A percentile compares a stretch with the other conserved stretches of the same genome.
phyloP scores from a whole-genome alignment of 2,797 vertebrate genomes.

The Epinephelus malabaricus region DNA sequence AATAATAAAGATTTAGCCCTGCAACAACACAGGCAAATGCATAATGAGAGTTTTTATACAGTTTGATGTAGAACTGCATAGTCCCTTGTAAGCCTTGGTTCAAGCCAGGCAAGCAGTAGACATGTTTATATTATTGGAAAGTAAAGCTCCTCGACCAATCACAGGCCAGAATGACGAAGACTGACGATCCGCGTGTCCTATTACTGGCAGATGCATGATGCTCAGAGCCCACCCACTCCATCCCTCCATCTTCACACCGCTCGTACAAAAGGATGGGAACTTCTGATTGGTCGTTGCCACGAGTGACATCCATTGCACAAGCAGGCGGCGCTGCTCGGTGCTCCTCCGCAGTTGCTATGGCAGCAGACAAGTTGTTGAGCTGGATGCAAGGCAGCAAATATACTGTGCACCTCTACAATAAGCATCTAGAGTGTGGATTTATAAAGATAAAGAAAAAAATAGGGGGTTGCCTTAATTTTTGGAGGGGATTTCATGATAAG shows the following conservation, averaged over 20 bases:
- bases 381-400: constrained; percentile 80
- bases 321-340: constrained; percentile 85
- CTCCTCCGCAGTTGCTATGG: constrained; percentile 90
- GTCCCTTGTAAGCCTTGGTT: constrained; percentile 80
- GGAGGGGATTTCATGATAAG: background rate
- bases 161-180: constrained; percentile 62
- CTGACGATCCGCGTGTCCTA: constrained; percentile 79
- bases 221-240: constrained; percentile 78
- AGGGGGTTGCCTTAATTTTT: background rate
- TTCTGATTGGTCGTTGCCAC: constrained; percentile 90
- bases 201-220: constrained; percentile 71
- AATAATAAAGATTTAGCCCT: constrained; percentile 79
- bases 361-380: constrained; percentile 86
- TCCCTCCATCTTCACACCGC: constrained; percentile 82
- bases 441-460: background rate
- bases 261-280: constrained; percentile 83
- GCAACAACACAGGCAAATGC: constrained; percentile 79
- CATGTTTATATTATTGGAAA: constrained; percentile 90
- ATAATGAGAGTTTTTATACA: constrained; percentile 87
- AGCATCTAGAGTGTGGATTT: constrained; percentile 41
- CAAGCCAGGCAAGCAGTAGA: constrained; percentile 81
- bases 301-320: constrained; percentile 87
- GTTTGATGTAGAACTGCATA: constrained; percentile 87
- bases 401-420: constrained; percentile 56
- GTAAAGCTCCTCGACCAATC: constrained; percentile 84